Evolutionary conservation across 2,797 vertebrate species (phyloP).

Genomic region (Pseudochromis fuscus): DNA sequence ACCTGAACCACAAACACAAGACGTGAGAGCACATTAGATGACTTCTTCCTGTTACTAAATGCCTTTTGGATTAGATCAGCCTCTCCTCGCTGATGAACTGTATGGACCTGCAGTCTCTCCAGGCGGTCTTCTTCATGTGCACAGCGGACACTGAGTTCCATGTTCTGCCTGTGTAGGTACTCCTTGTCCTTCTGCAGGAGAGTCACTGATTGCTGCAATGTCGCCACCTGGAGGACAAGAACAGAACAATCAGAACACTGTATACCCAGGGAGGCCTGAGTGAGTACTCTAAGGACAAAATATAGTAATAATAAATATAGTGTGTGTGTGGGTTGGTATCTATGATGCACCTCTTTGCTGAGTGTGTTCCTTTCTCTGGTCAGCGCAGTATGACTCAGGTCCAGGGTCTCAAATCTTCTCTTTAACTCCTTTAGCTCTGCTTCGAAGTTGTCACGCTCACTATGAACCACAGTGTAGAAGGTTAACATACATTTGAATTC

Average conservation of each 20-base stretch:
- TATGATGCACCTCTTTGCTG: slow-evolving; percentile 89
- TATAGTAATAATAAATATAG: too few species aligned
- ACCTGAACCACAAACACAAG: slow-evolving; percentile 68
- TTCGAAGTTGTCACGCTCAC: slow-evolving; percentile 93
- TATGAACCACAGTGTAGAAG: slow-evolving; percentile 63
- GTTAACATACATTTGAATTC: neutral
- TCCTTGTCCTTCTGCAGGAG: slow-evolving; percentile 98
- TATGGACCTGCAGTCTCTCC: slow-evolving; percentile 88
- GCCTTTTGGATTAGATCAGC: neutral
- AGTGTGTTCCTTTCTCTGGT: slow-evolving; percentile 90
- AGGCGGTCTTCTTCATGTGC: slow-evolving; percentile 94
- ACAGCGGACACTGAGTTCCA: slow-evolving; percentile 94
- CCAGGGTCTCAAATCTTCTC: slow-evolving; percentile 88
- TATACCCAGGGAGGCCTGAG: neutral
- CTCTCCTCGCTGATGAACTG: neutral
- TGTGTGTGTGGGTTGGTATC: neutral
- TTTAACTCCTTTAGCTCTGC: slow-evolving; percentile 88
- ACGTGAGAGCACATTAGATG: neutral
- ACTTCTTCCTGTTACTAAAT: neutral
- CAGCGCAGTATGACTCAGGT: slow-evolving; percentile 85
- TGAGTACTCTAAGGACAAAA: neutral
- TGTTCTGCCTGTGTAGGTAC: slow-evolving; percentile 94
- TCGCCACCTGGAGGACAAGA: slow-evolving; percentile 84
- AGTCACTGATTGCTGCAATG: slow-evolving; percentile 90
- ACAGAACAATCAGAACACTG: neutral